Base-by-base conservation (phyloP, 2,113 vertebrate genomes). In the Ifrita kowaldi region DNA sequence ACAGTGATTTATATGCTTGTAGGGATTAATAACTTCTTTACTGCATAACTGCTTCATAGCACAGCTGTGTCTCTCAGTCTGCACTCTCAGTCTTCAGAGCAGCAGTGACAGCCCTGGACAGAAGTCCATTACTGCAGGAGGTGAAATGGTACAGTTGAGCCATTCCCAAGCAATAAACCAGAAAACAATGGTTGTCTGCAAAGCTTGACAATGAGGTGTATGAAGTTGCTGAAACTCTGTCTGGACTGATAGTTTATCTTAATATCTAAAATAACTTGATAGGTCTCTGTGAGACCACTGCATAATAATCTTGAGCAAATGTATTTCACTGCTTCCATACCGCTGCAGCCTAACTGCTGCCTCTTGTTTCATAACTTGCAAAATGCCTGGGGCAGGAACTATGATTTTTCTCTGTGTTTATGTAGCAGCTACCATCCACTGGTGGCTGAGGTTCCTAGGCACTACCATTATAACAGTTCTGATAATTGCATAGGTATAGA, bases 11-110 rank as follows among this genome's bases (percentile, higher is more conserved):
- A 96, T 97, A 76, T 91, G 63, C 74, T 97, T 95, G 74, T 75
- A 87, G 95, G 93, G 95, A 93, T 97, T 95, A 97, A 90, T 94
- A 97, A 95, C 42, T 93, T 71, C 84, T 95, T 89, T 53, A 65
- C 74, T 88, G 84, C 56, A 9, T 87, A 93, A 91, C 75, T 93
- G 81, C 89, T 93, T 65, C 78, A 50, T 35, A 89, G 75, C 74
- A 77, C 79, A 90, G 77, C 91, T 90, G 69, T 75, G 82, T 90
- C 89, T 94, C 87, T 91, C 53, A 67, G 80, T 26, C 76, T 88
- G 57, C 82, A 37, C 80, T 77, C 82, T 57, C 47, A 77, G 56
- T 57, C 83, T 70, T 78, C 75, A 70, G 90, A 94, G 78, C 5
- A 84, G 79, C 79, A 87, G 50, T 49, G 80, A 46, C 65, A 78